These are phyloP conservation scores for Cephalopholis sonnerati DNA, from an alignment of 2,113 vertebrate genomes.

Conservation along the genomic window DNA sequence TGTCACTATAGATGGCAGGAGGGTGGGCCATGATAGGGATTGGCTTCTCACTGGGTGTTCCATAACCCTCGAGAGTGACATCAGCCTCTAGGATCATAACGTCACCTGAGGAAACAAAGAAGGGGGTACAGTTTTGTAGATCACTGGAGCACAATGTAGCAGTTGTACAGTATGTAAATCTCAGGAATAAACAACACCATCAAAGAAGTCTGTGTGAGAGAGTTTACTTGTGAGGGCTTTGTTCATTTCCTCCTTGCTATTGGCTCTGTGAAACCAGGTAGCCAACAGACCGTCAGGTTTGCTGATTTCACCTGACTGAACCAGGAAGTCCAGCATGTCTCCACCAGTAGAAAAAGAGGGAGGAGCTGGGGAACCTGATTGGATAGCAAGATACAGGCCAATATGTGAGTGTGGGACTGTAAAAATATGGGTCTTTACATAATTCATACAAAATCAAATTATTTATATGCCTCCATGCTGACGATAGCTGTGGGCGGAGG, in stretches of 20 bases:
- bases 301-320: slow-evolving; percentile 79
- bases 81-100: slow-evolving; percentile 89
- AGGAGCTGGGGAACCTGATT: slow-evolving; percentile 50
- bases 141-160: too few relatives aligned
- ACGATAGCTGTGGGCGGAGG: too few relatives aligned
- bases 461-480: too few relatives aligned
- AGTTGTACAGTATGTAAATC: neutral
- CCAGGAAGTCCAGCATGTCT: slow-evolving; percentile 89
- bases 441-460: neutral
- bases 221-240: slow-evolving; percentile 84
- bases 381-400: neutral
- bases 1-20: slow-evolving; percentile 86
- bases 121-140: neutral
- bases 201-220: slow-evolving; percentile 1
- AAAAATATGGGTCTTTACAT: neutral
- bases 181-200: neutral
- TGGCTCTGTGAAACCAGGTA: slow-evolving; percentile 88
- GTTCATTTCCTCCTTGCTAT: slow-evolving; percentile 83
- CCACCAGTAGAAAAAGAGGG: slow-evolving; percentile 73
- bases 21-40: slow-evolving; percentile 91
- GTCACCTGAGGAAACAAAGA: slow-evolving; percentile 69
- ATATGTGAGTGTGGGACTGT: neutral
- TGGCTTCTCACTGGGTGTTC: slow-evolving; percentile 81
- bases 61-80: slow-evolving; percentile 84
- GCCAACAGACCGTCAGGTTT: slow-evolving; percentile 84